phyloP scores from a whole-genome alignment of 2,888 invertebrate genomes.

The Conomelus anceps region DNA sequence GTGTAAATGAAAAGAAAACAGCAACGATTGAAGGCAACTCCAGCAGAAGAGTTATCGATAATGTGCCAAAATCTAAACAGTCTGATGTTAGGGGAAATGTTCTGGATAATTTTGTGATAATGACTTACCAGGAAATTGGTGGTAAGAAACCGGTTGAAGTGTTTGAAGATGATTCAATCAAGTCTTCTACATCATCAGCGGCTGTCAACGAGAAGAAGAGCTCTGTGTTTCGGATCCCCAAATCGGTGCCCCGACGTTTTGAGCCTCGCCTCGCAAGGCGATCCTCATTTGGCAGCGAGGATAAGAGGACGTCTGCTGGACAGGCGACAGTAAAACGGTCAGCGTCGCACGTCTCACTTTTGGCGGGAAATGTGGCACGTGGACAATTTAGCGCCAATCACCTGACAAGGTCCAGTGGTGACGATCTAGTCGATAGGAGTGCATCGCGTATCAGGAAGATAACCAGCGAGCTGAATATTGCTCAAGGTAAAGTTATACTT shows the following conservation, averaged over 20 bases:
- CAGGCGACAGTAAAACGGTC: slow-evolving; percentile 44
- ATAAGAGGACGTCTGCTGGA: slow-evolving; percentile 21
- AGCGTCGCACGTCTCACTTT: slow-evolving; percentile 43
- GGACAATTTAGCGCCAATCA: slow-evolving; percentile 11
- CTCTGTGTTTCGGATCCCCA: slow-evolving; percentile 23
- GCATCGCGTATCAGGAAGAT: slow-evolving; percentile 42
- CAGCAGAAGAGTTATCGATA: not conserved
- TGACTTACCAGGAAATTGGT: slow-evolving; percentile 33
- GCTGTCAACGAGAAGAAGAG: slow-evolving; percentile 17
- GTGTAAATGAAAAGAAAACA: slow-evolving; percentile 15
- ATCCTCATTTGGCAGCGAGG: slow-evolving; percentile 21
- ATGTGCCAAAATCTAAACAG: not conserved
- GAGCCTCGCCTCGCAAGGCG: slow-evolving; percentile 21
- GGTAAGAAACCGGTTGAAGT: slow-evolving; percentile 30
- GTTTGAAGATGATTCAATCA: slow-evolving; percentile 33
- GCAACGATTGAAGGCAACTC: slow-evolving; percentile 6
- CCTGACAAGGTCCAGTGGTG: not conserved
- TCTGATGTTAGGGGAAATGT: slow-evolving; percentile 16
- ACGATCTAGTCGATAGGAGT: not conserved
- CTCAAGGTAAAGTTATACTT: slow-evolving; percentile 29
- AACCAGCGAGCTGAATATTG: slow-evolving; percentile 34
- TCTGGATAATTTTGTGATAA: slow-evolving; percentile 36
- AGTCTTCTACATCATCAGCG: slow-evolving; percentile 25
- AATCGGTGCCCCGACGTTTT: slow-evolving; percentile 14
- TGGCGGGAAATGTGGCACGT: slow-evolving; percentile 27